These are phyloP conservation scores for Clinocottus analis DNA, from an alignment of 2,113 vertebrate species.

Conservation along the genomic window DNA sequence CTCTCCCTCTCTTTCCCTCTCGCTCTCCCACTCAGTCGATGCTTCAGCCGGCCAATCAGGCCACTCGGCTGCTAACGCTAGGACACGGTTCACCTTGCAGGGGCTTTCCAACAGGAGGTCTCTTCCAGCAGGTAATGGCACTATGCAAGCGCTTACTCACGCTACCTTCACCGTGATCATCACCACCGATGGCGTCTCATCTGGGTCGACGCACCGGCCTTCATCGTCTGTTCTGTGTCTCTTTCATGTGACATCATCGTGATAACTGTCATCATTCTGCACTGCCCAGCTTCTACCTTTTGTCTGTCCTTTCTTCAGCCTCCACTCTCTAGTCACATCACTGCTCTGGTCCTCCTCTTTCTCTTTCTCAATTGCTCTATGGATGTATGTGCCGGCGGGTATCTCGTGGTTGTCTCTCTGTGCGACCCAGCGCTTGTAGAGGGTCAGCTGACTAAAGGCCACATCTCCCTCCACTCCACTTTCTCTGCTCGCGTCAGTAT, in stretches of 20 bases:
- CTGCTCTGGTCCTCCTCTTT: background rate
- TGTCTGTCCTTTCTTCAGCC: background rate
- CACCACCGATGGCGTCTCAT: background rate
- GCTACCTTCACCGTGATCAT: background rate
- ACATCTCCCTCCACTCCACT: conserved; percentile 49
- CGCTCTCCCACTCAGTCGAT: conserved; percentile 86
- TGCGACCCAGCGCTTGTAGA: background rate
- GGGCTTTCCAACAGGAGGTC: conserved; percentile 91
- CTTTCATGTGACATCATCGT: conserved; percentile 8
- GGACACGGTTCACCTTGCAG: conserved; percentile 93
- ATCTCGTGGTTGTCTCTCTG: background rate
- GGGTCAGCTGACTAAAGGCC: conserved; percentile 34
- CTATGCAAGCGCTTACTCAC: background rate
- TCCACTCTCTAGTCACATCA: background rate
- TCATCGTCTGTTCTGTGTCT: background rate
- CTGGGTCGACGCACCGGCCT: background rate
- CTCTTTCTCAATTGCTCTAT: background rate
- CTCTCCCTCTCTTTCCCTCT: conserved; percentile 79
- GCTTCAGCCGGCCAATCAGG: conserved; percentile 86
- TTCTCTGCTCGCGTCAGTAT: conserved; percentile 29
- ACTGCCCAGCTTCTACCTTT: background rate
- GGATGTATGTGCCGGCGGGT: background rate
- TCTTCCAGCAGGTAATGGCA: conserved; percentile 88
- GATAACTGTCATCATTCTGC: background rate
- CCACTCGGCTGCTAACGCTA: conserved; percentile 87